Evolutionary conservation across 37 sponge, comb jelly and placozoan genomes (phyloP).

Genomic region (Amphimedon queenslandica): DNA sequence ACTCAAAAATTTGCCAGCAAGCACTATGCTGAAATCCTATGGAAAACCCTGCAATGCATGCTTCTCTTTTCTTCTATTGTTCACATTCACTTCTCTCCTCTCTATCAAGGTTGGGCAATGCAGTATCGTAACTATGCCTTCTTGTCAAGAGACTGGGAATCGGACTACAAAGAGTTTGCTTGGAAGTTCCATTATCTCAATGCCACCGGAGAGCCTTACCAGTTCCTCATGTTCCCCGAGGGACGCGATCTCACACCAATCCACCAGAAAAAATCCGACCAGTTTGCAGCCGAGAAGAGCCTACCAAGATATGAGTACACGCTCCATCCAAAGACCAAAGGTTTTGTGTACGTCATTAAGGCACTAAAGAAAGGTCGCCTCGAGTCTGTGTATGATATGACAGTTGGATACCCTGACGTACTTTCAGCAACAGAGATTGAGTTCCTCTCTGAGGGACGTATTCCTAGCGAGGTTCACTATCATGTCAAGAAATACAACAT

Average conservation of each 20-base stretch:
- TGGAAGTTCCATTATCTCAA: constrained; percentile 65
- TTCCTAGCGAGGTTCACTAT: constrained; percentile 74
- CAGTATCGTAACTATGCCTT: constrained; percentile 55
- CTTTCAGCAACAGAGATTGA: constrained; percentile 61
- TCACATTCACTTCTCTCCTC: not conserved
- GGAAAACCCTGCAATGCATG: not conserved
- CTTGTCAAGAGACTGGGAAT: constrained; percentile 65
- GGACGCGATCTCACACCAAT: constrained; percentile 60
- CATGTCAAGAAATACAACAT: constrained; percentile 37
- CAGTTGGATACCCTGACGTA: constrained; percentile 71
- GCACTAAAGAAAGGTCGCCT: constrained; percentile 48
- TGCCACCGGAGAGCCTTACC: constrained; percentile 35
- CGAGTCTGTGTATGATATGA: constrained; percentile 80
- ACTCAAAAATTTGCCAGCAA: constrained; percentile 45
- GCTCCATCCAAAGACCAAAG: constrained; percentile 76
- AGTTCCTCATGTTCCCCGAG: constrained; percentile 83
- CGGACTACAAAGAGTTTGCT: constrained; percentile 48
- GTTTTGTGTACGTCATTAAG: constrained; percentile 55
- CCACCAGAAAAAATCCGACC: constrained; percentile 51
- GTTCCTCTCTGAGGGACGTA: constrained; percentile 26
- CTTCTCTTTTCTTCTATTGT: not conserved
- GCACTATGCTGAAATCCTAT: no score
- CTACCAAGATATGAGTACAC: constrained; percentile 67
- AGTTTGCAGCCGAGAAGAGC: constrained; percentile 58
- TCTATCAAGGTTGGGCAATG: constrained; percentile 43